phyloP scores from a whole-genome alignment of 2,888 invertebrate genomes.

The Anodontia alba region DNA sequence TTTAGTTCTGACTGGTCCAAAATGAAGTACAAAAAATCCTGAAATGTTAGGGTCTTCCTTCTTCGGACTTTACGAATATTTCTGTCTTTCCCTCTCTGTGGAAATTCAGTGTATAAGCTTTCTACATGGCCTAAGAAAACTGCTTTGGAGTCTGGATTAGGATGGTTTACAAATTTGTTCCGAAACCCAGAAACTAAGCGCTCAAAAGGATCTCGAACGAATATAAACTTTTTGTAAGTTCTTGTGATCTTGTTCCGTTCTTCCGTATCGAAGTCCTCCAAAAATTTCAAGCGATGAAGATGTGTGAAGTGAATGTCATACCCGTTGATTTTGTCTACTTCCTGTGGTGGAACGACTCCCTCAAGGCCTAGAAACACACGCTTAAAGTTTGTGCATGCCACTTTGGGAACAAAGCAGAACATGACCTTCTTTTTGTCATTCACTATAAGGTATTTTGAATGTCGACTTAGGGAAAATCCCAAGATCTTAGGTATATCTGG shows the following conservation, averaged over 20 bases:
- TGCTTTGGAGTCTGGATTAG: conserved; percentile 21
- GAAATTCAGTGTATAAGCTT: conserved; percentile 23
- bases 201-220: conserved; percentile 96
- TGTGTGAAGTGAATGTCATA: conserved; percentile 71
- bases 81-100: conserved; percentile 77
- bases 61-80: conserved; percentile 47
- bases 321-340: conserved; percentile 63
- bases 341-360: conserved; percentile 83
- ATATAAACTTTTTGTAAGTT: conserved; percentile 93
- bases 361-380: conserved; percentile 93
- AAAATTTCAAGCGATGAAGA: conserved; percentile 60
- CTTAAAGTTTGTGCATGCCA: conserved; percentile 97
- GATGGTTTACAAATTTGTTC: conserved; percentile 89
- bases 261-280: conserved; percentile 70
- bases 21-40: conserved; percentile 93
- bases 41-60: conserved; percentile 88
- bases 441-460: conserved; percentile 85
- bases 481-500: neutral
- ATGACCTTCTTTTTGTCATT: conserved; percentile 93
- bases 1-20: conserved; percentile 84
- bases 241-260: conserved; percentile 89
- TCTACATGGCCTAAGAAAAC: conserved; percentile 6
- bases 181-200: conserved; percentile 94
- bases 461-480: conserved; percentile 7
- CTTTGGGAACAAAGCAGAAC: conserved; percentile 97